Base-by-base conservation (phyloP, 2,888 invertebrate species). In the Apodemia hepburni region DNA sequence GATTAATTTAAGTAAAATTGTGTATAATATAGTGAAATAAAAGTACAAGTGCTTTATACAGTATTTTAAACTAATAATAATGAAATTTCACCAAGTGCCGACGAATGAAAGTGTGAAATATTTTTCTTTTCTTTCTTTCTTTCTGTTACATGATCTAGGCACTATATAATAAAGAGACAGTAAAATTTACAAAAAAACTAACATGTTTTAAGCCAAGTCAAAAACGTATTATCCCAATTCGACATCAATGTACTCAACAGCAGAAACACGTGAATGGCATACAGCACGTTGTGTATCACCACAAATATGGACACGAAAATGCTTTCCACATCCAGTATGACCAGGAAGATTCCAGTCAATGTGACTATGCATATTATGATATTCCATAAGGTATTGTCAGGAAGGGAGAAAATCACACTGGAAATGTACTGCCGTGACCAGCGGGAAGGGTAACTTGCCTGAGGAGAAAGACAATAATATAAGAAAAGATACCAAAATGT, bases 311-410 rank as follows among this genome's bases (percentile, higher is more conserved):
- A 12, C 17, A 35, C 12, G 6, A 38, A 7, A 18, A 42, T 59
- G 18, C 15, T 11, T 4, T 38, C 42, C 15, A 47, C 51, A 3
- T 38, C 17, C 11, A 61, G 4, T 51, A 33, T 61, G 18, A 45
- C 29, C 11, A 27, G 5, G 0, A 27, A 54, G 9, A 82, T 71
- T 11, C 74, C 77, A 2, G 74, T 8, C 2, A 84, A 67, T 0
- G 75, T 77, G 3, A 71, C 11, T 54, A 67, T n/a, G 65, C 85
- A 82, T 33, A 86, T 75, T 60, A 75, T 72, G 51, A 73, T 69
- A 69, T 84, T 86, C 85, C 86, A 87, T 0, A 69, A 2, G 0
- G 77, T 71, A 49, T 80, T 72, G 6, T 84, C 81, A 0, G 79
- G 78, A 2, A 85, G 72, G 5, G 69, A 66, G 38, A 72, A 75